Evolutionary conservation across 2,113 vertebrate species (phyloP).

Genomic region (Cololabis saira): DNA sequence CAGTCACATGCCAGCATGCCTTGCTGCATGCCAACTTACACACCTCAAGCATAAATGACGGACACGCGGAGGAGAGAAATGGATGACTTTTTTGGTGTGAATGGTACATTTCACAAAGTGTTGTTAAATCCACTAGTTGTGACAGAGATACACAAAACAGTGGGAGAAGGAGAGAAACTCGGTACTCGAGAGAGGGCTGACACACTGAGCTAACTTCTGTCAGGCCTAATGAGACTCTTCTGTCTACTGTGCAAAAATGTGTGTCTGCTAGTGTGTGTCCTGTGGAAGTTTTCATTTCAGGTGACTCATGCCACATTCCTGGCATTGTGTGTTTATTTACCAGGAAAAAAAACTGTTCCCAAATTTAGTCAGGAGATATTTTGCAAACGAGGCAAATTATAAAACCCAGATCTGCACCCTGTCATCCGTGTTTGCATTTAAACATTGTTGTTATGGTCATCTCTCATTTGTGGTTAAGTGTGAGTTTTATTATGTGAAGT

Average conservation of each 20-base stretch:
- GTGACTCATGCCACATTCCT: constrained; percentile 44
- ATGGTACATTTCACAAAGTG: constrained; percentile 39
- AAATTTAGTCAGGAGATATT: constrained; percentile 21
- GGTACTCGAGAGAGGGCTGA: constrained; percentile 52
- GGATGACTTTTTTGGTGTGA: constrained; percentile 11
- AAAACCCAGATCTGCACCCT: constrained; percentile 4
- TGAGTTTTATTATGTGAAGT: background rate
- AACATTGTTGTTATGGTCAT: background rate
- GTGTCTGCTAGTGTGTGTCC: constrained; percentile 16
- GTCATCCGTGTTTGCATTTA: background rate
- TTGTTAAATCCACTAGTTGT: constrained; percentile 45
- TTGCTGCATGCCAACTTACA: constrained; percentile 31
- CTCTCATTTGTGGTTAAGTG: background rate
- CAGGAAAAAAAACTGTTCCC: constrained; percentile 16
- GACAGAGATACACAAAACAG: constrained; percentile 44
- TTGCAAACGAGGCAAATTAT: constrained; percentile 6
- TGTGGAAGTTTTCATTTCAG: constrained; percentile 33
- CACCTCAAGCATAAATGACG: constrained; percentile 29
- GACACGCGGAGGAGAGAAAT: constrained; percentile 36
- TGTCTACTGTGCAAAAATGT: constrained; percentile 57
- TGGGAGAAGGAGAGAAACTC: constrained; percentile 7
- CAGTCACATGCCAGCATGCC: constrained; percentile 33
- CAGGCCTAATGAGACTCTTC: constrained; percentile 67
- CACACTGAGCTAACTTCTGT: constrained; percentile 73
- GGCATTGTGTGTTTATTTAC: constrained; percentile 38